Percentiles rank a stretch among this genome's conserved stretches.
Evolutionary conservation across 2,113 vertebrate genomes (phyloP).

Genomic region (Gobiocypris rarus): DNA sequence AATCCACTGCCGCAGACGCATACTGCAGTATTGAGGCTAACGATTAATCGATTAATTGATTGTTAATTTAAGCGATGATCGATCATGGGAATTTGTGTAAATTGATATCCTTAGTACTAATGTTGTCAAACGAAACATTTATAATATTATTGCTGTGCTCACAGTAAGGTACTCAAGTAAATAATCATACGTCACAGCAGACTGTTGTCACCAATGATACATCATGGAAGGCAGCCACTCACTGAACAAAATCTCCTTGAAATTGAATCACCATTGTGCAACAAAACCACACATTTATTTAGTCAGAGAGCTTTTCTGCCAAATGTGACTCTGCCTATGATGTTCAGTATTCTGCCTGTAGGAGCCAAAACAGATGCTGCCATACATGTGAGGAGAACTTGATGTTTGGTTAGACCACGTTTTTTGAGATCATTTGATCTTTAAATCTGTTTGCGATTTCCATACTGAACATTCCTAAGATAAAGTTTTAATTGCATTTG

Average conservation of each 20-base stretch:
- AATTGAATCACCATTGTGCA: constrained; percentile 66
- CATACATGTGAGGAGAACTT: not conserved
- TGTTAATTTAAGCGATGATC: too few species aligned
- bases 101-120: too few species aligned
- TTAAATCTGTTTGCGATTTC: not conserved
- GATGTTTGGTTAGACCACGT: constrained; percentile 7
- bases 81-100: too few species aligned
- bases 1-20: too few species aligned
- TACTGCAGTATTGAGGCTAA: too few species aligned
- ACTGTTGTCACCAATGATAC: constrained; percentile 55
- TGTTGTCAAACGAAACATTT: not conserved
- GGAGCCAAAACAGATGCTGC: constrained; percentile 3
- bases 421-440: not conserved
- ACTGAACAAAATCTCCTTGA: constrained; percentile 57
- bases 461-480: too few species aligned
- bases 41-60: too few species aligned
- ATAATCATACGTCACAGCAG: not conserved
- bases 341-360: not conserved
- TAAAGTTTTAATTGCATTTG: not conserved
- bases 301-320: constrained; percentile 25
- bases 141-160: not conserved
- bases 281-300: constrained; percentile 30
- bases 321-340: not conserved
- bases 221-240: constrained; percentile 52
- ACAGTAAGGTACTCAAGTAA: not conserved